These are phyloP conservation scores for Puffinus mauretanicus DNA, from an alignment of 2,113 vertebrate species.

Conservation along the genomic window DNA sequence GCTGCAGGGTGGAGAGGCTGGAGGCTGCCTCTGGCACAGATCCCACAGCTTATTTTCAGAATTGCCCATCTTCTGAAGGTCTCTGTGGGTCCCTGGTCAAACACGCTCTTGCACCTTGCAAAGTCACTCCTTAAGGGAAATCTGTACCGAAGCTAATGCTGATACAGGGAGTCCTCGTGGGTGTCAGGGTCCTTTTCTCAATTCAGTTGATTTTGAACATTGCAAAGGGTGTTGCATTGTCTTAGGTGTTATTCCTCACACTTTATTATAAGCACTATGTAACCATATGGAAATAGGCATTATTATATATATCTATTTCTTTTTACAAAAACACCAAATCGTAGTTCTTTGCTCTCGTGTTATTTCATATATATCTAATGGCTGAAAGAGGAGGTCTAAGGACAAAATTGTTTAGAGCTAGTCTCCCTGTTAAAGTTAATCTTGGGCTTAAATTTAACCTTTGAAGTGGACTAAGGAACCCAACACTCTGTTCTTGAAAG, in stretches of 20 bases:
- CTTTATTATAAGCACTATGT: background rate
- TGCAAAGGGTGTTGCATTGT: background rate
- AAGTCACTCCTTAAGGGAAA: background rate
- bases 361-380: background rate
- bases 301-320: background rate
- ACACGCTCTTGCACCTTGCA: background rate
- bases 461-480: background rate
- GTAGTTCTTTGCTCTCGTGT: background rate
- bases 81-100: background rate
- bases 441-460: background rate
- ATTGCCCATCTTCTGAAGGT: background rate
- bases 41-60: background rate
- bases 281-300: background rate
- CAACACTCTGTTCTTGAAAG: background rate
- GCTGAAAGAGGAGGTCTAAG: background rate
- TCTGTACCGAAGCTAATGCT: background rate
- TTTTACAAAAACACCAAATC: background rate
- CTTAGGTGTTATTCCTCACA: background rate
- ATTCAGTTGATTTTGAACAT: background rate
- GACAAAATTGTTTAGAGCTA: background rate
- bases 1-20: background rate
- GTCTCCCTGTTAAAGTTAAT: background rate
- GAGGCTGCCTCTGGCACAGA: background rate
- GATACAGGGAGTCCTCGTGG: background rate
- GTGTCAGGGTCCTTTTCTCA: background rate